Evolutionary conservation across 2,113 vertebrate species (phyloP).

Genomic region (Leptobrachium leishanense): DNA sequence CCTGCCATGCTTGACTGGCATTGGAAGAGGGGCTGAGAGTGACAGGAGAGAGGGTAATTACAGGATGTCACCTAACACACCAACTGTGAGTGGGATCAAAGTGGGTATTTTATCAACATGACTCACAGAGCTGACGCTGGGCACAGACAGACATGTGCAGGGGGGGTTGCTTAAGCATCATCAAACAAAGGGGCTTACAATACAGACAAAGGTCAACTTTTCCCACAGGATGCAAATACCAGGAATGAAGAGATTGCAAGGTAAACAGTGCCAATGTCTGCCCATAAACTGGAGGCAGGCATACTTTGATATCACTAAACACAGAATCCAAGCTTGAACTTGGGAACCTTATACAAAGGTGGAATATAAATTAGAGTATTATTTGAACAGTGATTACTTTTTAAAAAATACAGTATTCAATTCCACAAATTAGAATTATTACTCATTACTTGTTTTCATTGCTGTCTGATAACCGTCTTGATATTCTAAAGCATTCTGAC

Average conservation of each 20-base stretch:
- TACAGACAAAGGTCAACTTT: slow-evolving; percentile 40
- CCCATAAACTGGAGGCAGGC: background rate
- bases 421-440: too few relatives aligned
- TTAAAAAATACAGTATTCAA: too few relatives aligned
- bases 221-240: slow-evolving; percentile 31
- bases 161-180: background rate
- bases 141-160: slow-evolving; percentile 28
- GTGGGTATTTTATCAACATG: slow-evolving; percentile 46
- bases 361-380: too few relatives aligned
- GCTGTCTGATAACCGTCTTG: too few relatives aligned
- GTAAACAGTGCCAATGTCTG: slow-evolving; percentile 15
- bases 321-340: background rate
- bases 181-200: slow-evolving; percentile 24
- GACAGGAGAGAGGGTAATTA: slow-evolving; percentile 47
- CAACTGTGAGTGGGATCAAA: slow-evolving; percentile 48
- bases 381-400: too few relatives aligned
- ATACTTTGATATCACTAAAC: background rate
- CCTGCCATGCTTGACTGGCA: slow-evolving; percentile 33
- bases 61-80: slow-evolving; percentile 46
- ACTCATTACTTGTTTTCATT: too few relatives aligned
- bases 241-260: slow-evolving; percentile 25
- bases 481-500: too few relatives aligned
- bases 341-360: background rate
- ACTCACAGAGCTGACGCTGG: slow-evolving; percentile 31
- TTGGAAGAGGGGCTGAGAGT: slow-evolving; percentile 7